Percentiles rank a stretch among this genome's conserved stretches.
These are phyloP conservation scores for Sesamia inferens DNA, from an alignment of 2,888 invertebrate genomes.

Conservation along the genomic window DNA sequence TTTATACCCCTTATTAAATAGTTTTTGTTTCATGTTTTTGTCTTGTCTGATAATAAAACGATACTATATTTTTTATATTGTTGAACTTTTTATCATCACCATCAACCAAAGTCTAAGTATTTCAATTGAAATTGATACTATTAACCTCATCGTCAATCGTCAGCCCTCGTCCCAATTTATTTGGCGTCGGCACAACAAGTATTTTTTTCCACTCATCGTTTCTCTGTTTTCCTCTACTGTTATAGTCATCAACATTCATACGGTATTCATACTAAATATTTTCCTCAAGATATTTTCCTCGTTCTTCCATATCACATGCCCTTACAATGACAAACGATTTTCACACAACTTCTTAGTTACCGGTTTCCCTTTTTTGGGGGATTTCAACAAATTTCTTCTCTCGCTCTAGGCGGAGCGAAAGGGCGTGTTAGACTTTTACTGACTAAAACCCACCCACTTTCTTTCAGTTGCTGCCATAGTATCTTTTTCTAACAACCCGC, in stretches of 20 bases:
- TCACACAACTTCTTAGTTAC: not conserved
- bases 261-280: not conserved
- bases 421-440: too few relatives aligned
- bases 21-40: slow-evolving; percentile 7
- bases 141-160: not conserved
- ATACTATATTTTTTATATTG: slow-evolving; percentile 6
- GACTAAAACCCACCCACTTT: too few relatives aligned
- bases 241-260: not conserved
- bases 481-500: too few relatives aligned
- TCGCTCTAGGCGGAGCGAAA: too few relatives aligned
- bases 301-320: not conserved
- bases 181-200: not conserved
- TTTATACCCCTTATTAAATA: not conserved
- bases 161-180: not conserved
- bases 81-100: slow-evolving; percentile 26
- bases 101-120: not conserved
- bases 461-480: too few relatives aligned
- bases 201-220: not conserved
- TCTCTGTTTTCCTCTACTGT: not conserved
- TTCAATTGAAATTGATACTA: not conserved
- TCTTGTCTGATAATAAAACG: slow-evolving; percentile 42
- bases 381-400: too few relatives aligned
- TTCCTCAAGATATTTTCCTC: not conserved
- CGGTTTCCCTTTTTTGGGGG: not conserved
- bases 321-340: not conserved